Evolutionary conservation across 2,888 invertebrate species (phyloP).

Genomic region (Euplexia lucipara): DNA sequence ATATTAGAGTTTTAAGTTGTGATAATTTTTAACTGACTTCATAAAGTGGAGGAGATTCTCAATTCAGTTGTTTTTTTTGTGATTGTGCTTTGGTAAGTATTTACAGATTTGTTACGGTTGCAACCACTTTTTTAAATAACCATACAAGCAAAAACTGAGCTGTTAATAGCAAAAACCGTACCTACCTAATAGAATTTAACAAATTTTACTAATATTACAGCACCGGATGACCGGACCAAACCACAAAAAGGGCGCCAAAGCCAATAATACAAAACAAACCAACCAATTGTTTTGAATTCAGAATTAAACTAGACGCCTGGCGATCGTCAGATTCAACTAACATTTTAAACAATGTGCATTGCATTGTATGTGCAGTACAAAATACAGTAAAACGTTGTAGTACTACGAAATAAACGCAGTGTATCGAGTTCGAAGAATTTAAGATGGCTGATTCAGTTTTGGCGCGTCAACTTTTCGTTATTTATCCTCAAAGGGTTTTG

Average conservation of each 20-base stretch:
- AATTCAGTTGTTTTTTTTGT: too few relatives aligned
- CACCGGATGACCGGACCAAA: background rate
- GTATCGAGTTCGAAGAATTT: slow-evolving; percentile 50
- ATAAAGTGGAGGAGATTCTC: too few relatives aligned
- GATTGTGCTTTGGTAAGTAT: too few relatives aligned
- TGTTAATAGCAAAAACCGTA: too few relatives aligned
- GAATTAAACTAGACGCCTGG: slow-evolving; percentile 26
- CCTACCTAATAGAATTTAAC: too few relatives aligned
- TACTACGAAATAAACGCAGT: slow-evolving; percentile 12
- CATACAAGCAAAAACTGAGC: too few relatives aligned
- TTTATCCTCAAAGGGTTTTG: slow-evolving; percentile 57
- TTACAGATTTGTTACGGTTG: too few relatives aligned
- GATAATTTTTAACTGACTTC: too few relatives aligned
- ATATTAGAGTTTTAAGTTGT: too few relatives aligned
- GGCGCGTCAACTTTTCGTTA: slow-evolving; percentile 51
- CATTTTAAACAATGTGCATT: background rate
- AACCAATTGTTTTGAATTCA: slow-evolving; percentile 25
- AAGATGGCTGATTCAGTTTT: slow-evolving; percentile 63
- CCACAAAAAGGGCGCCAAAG: slow-evolving; percentile 3
- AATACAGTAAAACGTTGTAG: background rate
- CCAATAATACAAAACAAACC: slow-evolving; percentile 18
- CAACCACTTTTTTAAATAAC: too few relatives aligned
- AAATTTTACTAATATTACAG: background rate
- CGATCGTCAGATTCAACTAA: slow-evolving; percentile 3
- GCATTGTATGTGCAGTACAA: background rate